Evolutionary conservation across 2,113 vertebrate genomes (phyloP), one percentile per base, ranked within the genome.

Genomic region (Eurypyga helias): DNA sequence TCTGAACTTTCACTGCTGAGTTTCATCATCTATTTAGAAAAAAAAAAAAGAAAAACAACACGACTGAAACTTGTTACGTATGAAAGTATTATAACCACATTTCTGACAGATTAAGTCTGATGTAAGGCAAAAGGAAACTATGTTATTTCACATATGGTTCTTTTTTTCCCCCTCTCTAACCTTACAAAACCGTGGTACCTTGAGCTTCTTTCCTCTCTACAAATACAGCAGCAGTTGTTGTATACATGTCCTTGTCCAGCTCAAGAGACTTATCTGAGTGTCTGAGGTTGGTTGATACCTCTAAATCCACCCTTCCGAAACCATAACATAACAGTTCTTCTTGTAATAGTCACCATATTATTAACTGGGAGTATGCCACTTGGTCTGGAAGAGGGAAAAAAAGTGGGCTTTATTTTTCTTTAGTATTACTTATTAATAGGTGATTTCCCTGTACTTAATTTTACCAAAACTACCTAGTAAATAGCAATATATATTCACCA

Each of bases 351-450:
- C 73, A 9, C 10, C 9, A 65, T 51, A 38, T 72, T n/a, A n/a
- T 67, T 33, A 49, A 76, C 11, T 61, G 2, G 2, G 6, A 0
- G 0, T 48, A 3, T 62, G 20, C 4, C 21, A 31, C 26, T 48
- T 86, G 9, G 1, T 65, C 83, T 65, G 18, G 48, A 80, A 62
- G 7, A 29, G 4, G 2, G 34, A 26, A 46, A 55, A 41, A n/a
- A 62, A 16, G 57, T 29, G 6, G 31, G 3, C 5, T 78, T 65
- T 36, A 16, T 4, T 66, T 62, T 87, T 67, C 16, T 24, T 82
- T 49, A 21, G 4, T 46, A 2, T 64, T 60, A 6, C 3, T 87
- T 84, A 41, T 3, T 45, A 70, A 67, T 18, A 71, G 14, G 9
- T 54, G 4, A 62, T 36, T 84, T 87, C 46, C 33, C 41, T 41